Evolutionary conservation across 2,113 vertebrate genomes (phyloP).

Genomic region (Arothron firmamentum): DNA sequence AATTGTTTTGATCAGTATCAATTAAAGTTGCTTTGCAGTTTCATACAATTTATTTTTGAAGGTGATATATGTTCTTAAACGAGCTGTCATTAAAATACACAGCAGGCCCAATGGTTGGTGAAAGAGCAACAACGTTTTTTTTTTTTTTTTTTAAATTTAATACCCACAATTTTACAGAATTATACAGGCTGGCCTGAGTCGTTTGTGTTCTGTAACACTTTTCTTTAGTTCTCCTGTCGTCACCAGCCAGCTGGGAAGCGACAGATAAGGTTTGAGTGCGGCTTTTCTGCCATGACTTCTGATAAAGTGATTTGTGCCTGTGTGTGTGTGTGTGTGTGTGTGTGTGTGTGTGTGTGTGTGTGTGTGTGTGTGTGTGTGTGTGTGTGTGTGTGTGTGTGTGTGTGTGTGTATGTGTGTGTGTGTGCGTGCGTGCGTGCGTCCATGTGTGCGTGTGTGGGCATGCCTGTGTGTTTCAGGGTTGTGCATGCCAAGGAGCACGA

Average conservation of each 20-base stretch:
- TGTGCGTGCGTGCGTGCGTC: not conserved
- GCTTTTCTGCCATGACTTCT: constrained; percentile 27
- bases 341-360: not conserved
- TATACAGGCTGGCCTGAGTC: too few relatives aligned
- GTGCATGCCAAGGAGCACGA: constrained; percentile 93
- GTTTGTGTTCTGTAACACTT: constrained; percentile 29
- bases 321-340: not conserved
- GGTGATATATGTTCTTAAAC: too few relatives aligned
- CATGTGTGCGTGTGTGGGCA: not conserved
- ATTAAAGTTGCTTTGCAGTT: too few relatives aligned
- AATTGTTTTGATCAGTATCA: too few relatives aligned
- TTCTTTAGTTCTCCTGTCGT: constrained; percentile 32
- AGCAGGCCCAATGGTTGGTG: too few relatives aligned
- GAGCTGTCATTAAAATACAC: too few relatives aligned
- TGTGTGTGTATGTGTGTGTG: not conserved
- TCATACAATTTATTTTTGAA: too few relatives aligned
- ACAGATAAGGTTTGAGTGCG: constrained; percentile 55
- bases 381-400: not conserved
- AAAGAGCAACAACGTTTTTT: too few relatives aligned
- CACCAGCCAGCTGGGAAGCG: constrained; percentile 29
- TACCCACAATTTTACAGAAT: too few relatives aligned
- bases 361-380: constrained; percentile 14
- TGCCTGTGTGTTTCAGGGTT: constrained; percentile 70
- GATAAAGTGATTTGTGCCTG: constrained; percentile 5
- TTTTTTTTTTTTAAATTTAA: too few relatives aligned